Conservation (phyloP, 2,113 vertebrate genomes). For the Pontoporia blainvillei region DNA sequence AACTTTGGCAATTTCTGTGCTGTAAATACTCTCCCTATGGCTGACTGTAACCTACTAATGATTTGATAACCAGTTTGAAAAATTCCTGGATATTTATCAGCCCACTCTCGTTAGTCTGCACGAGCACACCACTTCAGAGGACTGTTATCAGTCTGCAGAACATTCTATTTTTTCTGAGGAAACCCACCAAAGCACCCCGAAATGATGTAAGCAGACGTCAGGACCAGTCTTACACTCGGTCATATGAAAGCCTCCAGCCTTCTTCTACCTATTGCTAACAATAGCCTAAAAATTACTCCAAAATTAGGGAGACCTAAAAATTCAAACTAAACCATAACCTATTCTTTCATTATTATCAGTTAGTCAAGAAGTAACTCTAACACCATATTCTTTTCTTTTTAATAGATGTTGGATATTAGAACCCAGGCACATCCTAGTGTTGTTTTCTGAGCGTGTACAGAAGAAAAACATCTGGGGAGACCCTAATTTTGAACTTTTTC, state of each 20-base stretch:
- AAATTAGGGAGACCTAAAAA: not conserved
- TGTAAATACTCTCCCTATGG: not conserved
- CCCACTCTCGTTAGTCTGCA: not conserved
- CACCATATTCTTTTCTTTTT: not conserved
- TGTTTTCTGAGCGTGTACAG: not conserved
- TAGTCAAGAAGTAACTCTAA: not conserved
- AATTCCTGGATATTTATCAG: not conserved
- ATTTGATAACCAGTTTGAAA: not conserved
- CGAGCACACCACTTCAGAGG: fast-evolving
- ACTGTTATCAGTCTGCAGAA: not conserved
- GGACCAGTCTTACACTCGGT: fast-evolving
- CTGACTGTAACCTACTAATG: not conserved
- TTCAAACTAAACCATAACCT: not conserved
- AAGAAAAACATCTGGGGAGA: not conserved
- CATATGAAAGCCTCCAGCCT: not conserved
- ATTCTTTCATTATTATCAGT: not conserved
- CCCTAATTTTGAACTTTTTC: not conserved
- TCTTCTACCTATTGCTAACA: not conserved
- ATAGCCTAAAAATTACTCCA: not conserved
- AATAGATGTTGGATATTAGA: not conserved
- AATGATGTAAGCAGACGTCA: not conserved
- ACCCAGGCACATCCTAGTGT: not conserved
- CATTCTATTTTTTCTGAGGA: not conserved
- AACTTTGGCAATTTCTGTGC: not conserved
- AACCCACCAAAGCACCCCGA: not conserved